Percentiles rank a stretch among this genome's conserved stretches.
These are phyloP conservation scores for Lomographa bimaculata DNA, from an alignment of 2,888 invertebrate species.

Conservation along the genomic window DNA sequence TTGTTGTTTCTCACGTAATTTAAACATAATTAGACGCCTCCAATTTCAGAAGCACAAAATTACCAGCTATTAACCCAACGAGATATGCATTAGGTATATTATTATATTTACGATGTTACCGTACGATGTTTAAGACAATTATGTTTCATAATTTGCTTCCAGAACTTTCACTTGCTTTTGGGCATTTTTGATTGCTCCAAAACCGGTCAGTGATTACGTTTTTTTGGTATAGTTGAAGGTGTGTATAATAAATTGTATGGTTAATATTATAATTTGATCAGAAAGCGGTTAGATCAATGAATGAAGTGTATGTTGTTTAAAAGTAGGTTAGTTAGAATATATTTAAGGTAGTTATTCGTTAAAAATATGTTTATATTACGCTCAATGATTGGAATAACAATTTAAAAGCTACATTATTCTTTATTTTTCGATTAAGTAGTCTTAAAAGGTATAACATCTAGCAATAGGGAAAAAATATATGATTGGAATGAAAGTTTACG, in stretches of 20 bases:
- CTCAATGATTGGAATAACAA: too few relatives aligned
- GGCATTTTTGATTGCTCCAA: conserved; percentile 39
- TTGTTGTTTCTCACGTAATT: conserved; percentile 18
- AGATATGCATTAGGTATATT: conserved; percentile 24
- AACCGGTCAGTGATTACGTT: conserved; percentile 15
- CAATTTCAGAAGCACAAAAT: conserved; percentile 21
- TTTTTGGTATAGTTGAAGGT: not conserved
- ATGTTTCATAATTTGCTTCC: conserved; percentile 32
- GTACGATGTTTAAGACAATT: conserved; percentile 25
- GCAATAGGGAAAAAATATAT: too few relatives aligned
- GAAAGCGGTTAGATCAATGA: not conserved
- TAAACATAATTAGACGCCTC: conserved; percentile 10
- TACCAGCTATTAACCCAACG: conserved; percentile 21
- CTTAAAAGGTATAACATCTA: too few relatives aligned
- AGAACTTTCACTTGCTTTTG: conserved; percentile 54
- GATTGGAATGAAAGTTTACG: too few relatives aligned
- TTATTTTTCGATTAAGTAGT: too few relatives aligned
- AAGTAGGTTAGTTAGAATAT: too few relatives aligned
- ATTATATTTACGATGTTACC: too few relatives aligned
- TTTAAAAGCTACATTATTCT: too few relatives aligned
- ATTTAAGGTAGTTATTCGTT: too few relatives aligned
- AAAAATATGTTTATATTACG: too few relatives aligned
- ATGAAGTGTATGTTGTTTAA: too few relatives aligned
- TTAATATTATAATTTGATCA: conserved; percentile 9
- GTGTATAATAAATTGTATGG: not conserved